phyloP scores from a whole-genome alignment of 2,797 vertebrate genomes.

The Lepus townsendii region DNA sequence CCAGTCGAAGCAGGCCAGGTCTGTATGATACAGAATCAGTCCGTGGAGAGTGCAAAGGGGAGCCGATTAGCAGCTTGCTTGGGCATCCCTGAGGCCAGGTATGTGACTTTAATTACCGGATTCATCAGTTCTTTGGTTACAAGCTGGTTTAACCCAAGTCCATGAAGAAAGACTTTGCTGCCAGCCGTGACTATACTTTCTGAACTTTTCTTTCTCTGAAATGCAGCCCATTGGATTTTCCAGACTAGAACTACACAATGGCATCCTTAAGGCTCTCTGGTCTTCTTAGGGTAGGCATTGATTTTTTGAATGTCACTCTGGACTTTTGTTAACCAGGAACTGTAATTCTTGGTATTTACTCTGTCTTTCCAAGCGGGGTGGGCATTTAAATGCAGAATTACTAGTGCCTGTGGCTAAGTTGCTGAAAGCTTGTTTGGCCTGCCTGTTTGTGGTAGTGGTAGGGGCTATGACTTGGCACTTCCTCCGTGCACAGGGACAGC shows the following conservation, averaged over 20 bases:
- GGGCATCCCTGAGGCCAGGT: constrained; percentile 58
- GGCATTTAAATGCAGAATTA: not conserved
- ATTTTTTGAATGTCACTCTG: not conserved
- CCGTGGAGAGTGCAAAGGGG: constrained; percentile 76
- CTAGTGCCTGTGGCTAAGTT: constrained; percentile 56
- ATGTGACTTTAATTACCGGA: constrained; percentile 2
- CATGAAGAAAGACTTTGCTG: not conserved
- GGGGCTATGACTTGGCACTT: not conserved
- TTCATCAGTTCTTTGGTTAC: constrained; percentile 7
- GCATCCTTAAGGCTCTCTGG: not conserved
- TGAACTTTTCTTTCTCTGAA: not conserved
- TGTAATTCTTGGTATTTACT: constrained; percentile 41
- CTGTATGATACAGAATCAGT: constrained; percentile 68
- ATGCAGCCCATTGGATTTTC: not conserved
- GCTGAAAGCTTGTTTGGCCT: constrained; percentile 31
- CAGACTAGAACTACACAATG: constrained; percentile 67
- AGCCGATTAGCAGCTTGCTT: constrained; percentile 70
- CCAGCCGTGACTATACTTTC: not conserved
- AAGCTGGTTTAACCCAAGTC: not conserved
- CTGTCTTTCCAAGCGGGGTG: constrained; percentile 57
- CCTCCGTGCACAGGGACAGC: not conserved
- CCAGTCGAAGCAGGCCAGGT: constrained; percentile 62
- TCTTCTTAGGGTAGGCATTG: constrained; percentile 19
- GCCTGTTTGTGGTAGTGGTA: not conserved
- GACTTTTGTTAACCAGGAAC: constrained; percentile 15